Base-by-base conservation (phyloP, 2,113 vertebrate genomes). In the Trochalopteron elliotii region DNA sequence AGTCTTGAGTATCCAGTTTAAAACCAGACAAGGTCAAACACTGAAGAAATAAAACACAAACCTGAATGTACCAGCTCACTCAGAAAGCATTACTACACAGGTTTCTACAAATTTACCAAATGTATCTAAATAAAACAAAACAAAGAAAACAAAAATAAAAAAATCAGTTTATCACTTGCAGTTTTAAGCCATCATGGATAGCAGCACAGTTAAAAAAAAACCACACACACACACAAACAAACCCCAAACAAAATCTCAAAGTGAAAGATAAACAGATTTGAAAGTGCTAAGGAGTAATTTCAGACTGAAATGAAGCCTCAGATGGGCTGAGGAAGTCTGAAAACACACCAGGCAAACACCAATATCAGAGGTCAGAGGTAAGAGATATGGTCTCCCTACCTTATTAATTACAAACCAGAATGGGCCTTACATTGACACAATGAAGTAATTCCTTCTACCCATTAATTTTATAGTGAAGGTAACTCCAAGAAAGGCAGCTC, bases 361-460 rank as follows among this genome's bases (percentile, higher is more conserved):
- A 84, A 0, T 5, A 53, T 6, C 20, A 76, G 33, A 75, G 20
- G 44, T 40, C 55, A 86, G 33, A 84, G 7, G 40, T 44, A 94
- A 56, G 4, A 87, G 20, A 71, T 11, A 21, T 4, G 2, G 28
- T 45, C 22, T 45, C 27, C 18, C 44, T 31, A 17, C 11, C 14
- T 37, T 5, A 55, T 8, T 44, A n/a, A 82, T 9, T 15, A 33
- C 25, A 47, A 93, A 57, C 21, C 42, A 12, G 23, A 94, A 69
- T 3, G 6, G 33, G 40, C 31, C n/a, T 30, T 52, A 31, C 23
- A n/a, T 0, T 24, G 19, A 42, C 10, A 74, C 1, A 7, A 20
- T 18, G 7, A 80, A 83, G 5, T 27, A 50, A 47, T 35, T 42
- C 18, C 40, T 81, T 74, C 55, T 35, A 37, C 9, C 12, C 30